Percentiles rank a stretch among this genome's conserved stretches.
phyloP scores from a whole-genome alignment of 2,888 invertebrate genomes.

The Papilio gigon region DNA sequence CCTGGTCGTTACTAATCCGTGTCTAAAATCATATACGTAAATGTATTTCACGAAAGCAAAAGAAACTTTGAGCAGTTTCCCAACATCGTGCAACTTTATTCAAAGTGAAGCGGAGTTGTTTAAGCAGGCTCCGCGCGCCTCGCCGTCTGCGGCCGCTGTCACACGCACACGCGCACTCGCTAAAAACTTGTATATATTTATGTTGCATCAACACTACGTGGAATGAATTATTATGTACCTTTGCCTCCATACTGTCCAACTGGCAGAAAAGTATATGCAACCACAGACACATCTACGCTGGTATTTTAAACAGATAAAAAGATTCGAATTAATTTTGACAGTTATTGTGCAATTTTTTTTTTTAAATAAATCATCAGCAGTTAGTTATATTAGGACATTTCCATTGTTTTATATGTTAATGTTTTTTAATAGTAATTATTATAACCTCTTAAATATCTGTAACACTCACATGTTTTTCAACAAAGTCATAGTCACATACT shows the following conservation, averaged over 20 bases:
- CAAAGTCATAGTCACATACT: constrained; percentile 39
- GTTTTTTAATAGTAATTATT: neutral
- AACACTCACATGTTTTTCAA: constrained; percentile 30
- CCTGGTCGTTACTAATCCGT: neutral
- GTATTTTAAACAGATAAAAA: constrained; percentile 1
- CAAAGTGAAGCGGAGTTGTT: constrained; percentile 27
- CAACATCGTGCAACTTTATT: constrained; percentile 15
- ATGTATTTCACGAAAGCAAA: neutral
- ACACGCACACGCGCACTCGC: constrained; percentile 42
- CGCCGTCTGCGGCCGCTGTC: constrained; percentile 51
- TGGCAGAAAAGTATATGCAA: constrained; percentile 6
- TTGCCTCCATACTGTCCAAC: constrained; percentile 16
- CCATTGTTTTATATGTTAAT: neutral
- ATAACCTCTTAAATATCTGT: constrained; percentile 23
- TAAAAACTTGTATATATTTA: constrained; percentile 40
- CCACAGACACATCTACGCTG: constrained; percentile 2
- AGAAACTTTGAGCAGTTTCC: constrained; percentile 14
- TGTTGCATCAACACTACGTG: constrained; percentile 39
- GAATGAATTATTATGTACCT: constrained; percentile 36
- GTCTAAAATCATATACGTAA: neutral
- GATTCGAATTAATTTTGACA: neutral
- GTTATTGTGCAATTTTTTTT: neutral
- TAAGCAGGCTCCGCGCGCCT: constrained; percentile 48
- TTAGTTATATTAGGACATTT: neutral
- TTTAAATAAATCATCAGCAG: constrained; percentile 12